Conservation (phyloP, 2,888 invertebrate species). For the Chymomyza procnemis region DNA sequence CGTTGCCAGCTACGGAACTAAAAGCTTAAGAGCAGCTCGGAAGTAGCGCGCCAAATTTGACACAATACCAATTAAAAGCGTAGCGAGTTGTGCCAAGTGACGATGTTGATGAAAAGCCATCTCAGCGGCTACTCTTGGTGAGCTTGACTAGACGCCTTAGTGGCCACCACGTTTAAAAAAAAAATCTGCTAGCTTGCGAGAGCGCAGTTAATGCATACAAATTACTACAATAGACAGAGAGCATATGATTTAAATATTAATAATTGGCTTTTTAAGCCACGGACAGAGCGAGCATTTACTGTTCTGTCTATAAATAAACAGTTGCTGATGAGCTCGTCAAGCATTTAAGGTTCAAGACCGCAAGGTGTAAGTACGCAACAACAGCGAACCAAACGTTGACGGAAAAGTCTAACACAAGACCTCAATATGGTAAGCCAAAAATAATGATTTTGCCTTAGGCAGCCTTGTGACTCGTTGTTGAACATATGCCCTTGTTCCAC, state of each 20-base stretch:
- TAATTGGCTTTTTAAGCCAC: constrained; percentile 66
- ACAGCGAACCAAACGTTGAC: constrained; percentile 47
- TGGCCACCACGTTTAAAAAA: neutral
- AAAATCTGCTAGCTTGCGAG: neutral
- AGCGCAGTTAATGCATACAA: constrained; percentile 34
- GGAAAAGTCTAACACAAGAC: neutral
- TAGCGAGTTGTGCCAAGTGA: constrained; percentile 37
- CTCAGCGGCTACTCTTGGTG: constrained; percentile 25
- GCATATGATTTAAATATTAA: constrained; percentile 67
- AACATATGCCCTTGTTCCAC: constrained; percentile 3
- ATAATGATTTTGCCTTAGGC: neutral
- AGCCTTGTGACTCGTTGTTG: constrained; percentile 9
- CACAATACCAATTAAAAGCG: constrained; percentile 2
- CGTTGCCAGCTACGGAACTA: constrained; percentile 51
- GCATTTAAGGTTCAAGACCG: constrained; percentile 59
- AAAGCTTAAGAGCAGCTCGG: constrained; percentile 14
- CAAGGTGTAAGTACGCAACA: constrained; percentile 52
- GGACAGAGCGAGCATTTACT: constrained; percentile 54
- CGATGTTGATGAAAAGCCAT: constrained; percentile 49
- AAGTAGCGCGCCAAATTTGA: constrained; percentile 14
- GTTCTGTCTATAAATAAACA: constrained; percentile 68
- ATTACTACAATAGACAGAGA: constrained; percentile 21
- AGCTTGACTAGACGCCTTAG: constrained; percentile 16
- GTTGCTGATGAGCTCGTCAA: constrained; percentile 42
- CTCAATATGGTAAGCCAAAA: constrained; percentile 4